Conservation (phyloP, 2,888 invertebrate genomes). For the Drosophila tanythrix region DNA sequence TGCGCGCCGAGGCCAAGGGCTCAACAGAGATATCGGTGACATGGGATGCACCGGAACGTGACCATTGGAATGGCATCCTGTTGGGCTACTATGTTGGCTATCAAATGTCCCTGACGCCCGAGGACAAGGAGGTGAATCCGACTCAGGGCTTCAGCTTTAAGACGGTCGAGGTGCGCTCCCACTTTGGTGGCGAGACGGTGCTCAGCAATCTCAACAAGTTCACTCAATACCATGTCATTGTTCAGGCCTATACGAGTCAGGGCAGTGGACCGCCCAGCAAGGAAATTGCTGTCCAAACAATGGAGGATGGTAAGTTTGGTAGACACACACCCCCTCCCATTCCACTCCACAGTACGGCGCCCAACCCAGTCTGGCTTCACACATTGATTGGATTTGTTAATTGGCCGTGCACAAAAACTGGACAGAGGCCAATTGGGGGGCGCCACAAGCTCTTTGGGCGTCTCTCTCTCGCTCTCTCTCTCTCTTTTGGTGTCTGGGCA, state of each 20-base stretch:
- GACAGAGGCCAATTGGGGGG: slow-evolving; percentile 10
- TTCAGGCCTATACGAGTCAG: slow-evolving; percentile 94
- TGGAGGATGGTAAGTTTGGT: slow-evolving; percentile 90
- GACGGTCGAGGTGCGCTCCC: slow-evolving; percentile 91
- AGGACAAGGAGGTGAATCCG: slow-evolving; percentile 85
- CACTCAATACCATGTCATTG: slow-evolving; percentile 92
- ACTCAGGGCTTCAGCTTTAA: slow-evolving; percentile 89
- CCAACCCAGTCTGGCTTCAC: slow-evolving; percentile 21
- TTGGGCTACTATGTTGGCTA: slow-evolving; percentile 95
- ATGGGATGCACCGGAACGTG: slow-evolving; percentile 94
- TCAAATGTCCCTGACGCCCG: slow-evolving; percentile 86
- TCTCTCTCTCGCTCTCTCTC: background rate
- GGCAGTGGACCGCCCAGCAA: slow-evolving; percentile 94
- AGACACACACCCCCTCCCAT: background rate
- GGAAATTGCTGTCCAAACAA: slow-evolving; percentile 91
- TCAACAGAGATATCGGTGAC: slow-evolving; percentile 93
- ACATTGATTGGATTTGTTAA: slow-evolving; percentile 80
- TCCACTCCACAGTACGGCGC: background rate
- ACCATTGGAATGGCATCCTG: slow-evolving; percentile 94
- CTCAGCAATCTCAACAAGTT: slow-evolving; percentile 91
- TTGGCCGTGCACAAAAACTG: slow-evolving; percentile 66
- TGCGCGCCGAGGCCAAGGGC: slow-evolving; percentile 93
- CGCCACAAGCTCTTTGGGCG: slow-evolving; percentile 8
- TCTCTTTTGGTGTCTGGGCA: slow-evolving; percentile 18
- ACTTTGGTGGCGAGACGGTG: slow-evolving; percentile 89